Base-by-base conservation (phyloP, 2,888 invertebrate genomes). In the Noctua janthe region DNA sequence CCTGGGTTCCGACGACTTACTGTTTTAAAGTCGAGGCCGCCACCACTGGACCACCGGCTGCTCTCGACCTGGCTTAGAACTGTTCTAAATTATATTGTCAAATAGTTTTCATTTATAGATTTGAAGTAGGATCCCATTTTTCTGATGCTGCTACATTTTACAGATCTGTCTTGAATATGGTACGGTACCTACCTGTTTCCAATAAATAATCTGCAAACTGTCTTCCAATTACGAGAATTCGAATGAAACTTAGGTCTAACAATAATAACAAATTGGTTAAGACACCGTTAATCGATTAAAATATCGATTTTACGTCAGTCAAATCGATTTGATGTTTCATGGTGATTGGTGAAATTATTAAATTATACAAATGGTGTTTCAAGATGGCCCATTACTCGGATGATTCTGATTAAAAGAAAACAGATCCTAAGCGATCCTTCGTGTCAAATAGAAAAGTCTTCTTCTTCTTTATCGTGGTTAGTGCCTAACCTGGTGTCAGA, bases 201-300 rank as follows among this genome's bases (percentile, higher is more conserved):
- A 62, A 62, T 73, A 73, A 72, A 83, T 51, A 74, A 56, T 43
- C 49, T 59, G 23, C 71, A 69, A 74, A 71, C 23, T 23, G 47
- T 49, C 59, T n/a, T n/a, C 23, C 72, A 73, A 75, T 64, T 67
- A 74, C 62, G 13, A 71, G 15, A 8, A 59, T 56, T 62, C 7
- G 35, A 78, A 82, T 80, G 17, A 35, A 17, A 54, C n/a, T 56
- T 39, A 74, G 4, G 39, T 39, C 39, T 77, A 64, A 64, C 35
- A 78, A 70, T 78, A 73, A 69, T 67, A 76, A 56, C 56, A 71
- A 76, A 80, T 73, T 56, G 70, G 43, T 17, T 54, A 66, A 72
- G 56, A 71, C 35, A 75, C 80, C 66, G 83, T 83, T 85, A 79
- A 35, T 78, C 70, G 13, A 88, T 85, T 74, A 78, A 82, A 82